These are phyloP conservation scores for Napeogenes inachia DNA, from an alignment of 2,888 invertebrate genomes.

Conservation along the genomic window DNA sequence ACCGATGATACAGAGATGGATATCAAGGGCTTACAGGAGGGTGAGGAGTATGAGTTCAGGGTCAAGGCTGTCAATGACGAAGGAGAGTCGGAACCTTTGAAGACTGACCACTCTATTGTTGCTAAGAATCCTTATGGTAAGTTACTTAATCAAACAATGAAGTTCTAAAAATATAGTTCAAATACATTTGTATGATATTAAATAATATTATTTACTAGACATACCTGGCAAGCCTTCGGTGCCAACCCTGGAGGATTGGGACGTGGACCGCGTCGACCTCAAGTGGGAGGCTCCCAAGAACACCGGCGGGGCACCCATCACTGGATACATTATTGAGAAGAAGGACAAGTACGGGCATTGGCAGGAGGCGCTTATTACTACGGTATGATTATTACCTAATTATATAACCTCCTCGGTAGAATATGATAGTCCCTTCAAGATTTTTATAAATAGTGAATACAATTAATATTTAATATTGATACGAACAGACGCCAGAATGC, in stretches of 20 bases:
- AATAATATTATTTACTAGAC: constrained; percentile 64
- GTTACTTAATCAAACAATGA: constrained; percentile 24
- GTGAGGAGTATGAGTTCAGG: constrained; percentile 92
- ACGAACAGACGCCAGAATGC: constrained; percentile 81
- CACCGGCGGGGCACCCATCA: constrained; percentile 88
- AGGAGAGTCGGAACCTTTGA: constrained; percentile 95
- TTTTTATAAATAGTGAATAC: too few species aligned
- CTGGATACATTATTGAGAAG: constrained; percentile 92
- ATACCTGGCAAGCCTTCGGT: constrained; percentile 91
- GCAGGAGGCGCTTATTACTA: constrained; percentile 88
- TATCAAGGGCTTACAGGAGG: constrained; percentile 88
- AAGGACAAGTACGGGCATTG: constrained; percentile 88
- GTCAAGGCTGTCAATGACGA: constrained; percentile 96
- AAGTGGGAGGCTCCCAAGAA: constrained; percentile 89
- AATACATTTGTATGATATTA: too few species aligned
- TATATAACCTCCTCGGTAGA: too few species aligned
- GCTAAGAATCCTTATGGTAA: constrained; percentile 98
- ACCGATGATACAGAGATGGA: constrained; percentile 92
- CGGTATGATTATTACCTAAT: constrained; percentile 62
- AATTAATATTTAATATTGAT: not conserved
- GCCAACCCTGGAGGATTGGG: constrained; percentile 92
- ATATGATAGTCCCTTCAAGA: too few species aligned
- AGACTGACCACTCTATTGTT: constrained; percentile 90
- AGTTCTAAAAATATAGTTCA: not conserved
- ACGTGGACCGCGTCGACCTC: constrained; percentile 90